phyloP scores from a whole-genome alignment of 2,797 vertebrate species.

The Coregonus sp. region DNA sequence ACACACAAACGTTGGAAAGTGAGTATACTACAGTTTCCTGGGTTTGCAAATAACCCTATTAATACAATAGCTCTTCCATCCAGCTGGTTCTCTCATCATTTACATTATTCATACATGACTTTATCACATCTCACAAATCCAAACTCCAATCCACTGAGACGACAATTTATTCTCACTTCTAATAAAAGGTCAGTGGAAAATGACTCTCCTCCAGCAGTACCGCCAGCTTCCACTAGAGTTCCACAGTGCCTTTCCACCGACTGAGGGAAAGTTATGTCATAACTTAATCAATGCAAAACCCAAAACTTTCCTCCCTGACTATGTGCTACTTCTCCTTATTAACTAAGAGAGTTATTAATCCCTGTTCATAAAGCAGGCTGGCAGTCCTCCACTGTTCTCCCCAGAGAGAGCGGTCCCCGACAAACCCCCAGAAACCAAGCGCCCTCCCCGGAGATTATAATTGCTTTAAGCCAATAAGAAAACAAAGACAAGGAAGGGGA shows the following conservation, averaged over 20 bases:
- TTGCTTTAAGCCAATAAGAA: constrained; percentile 65
- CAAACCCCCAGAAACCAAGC: constrained; percentile 17
- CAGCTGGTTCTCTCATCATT: neutral
- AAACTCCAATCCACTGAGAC: neutral
- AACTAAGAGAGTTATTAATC: constrained; percentile 34
- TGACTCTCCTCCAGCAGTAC: constrained; percentile 24
- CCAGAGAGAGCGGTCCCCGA: constrained; percentile 32
- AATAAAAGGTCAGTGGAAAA: constrained; percentile 13
- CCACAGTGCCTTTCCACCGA: constrained; percentile 6
- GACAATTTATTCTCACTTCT: neutral
- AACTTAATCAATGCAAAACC: constrained; percentile 14
- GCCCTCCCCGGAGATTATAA: constrained; percentile 51
- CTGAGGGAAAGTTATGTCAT: neutral
- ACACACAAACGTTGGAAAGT: neutral
- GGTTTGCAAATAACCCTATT: constrained; percentile 1
- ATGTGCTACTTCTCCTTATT: constrained; percentile 42
- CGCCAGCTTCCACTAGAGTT: constrained; percentile 9
- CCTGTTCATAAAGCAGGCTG: constrained; percentile 16
- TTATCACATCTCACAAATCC: neutral
- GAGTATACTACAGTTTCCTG: neutral
- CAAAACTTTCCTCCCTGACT: constrained; percentile 25
- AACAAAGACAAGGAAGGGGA: constrained; percentile 45
- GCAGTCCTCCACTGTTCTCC: constrained; percentile 36
- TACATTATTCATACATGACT: neutral
- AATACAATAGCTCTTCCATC: neutral